phyloP scores from a whole-genome alignment of 2,113 vertebrate genomes.

The Eolophus roseicapilla region DNA sequence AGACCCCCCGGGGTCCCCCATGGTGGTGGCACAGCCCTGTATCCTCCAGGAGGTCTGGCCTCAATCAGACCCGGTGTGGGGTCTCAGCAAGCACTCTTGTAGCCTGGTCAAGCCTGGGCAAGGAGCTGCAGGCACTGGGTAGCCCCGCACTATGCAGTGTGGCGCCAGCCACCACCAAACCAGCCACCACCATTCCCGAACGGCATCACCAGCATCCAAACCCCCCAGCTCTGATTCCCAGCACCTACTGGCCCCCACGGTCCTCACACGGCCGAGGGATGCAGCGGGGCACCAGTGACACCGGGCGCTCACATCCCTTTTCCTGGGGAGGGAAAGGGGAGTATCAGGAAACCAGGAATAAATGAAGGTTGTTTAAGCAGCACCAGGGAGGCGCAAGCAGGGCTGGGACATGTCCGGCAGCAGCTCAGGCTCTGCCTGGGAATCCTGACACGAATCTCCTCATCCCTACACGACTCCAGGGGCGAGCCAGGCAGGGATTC shows the following conservation, averaged over 20 bases:
- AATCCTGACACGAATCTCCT: background rate
- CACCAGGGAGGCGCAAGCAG: background rate
- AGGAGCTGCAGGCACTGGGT: accelerated
- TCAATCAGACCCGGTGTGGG: background rate
- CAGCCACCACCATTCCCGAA: accelerated
- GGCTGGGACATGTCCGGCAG: background rate
- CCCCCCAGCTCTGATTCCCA: background rate
- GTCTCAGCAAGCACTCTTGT: background rate
- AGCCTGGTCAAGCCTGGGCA: background rate
- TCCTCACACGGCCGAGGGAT: accelerated
- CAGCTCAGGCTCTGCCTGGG: background rate
- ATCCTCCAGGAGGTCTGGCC: background rate
- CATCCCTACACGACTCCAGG: background rate
- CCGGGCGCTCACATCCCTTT: background rate
- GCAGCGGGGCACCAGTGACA: background rate
- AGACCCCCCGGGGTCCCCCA: background rate
- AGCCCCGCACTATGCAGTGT: accelerated
- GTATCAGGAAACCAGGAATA: accelerated
- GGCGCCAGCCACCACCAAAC: background rate
- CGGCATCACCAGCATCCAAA: accelerated
- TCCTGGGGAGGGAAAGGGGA: background rate
- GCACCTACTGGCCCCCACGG: background rate
- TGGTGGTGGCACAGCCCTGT: background rate
- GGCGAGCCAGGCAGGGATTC: background rate
- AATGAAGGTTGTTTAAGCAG: no score